Percentiles rank a stretch among this genome's conserved stretches.
phyloP scores from a whole-genome alignment of 2,888 invertebrate species.

The Cheilosia impressa region DNA sequence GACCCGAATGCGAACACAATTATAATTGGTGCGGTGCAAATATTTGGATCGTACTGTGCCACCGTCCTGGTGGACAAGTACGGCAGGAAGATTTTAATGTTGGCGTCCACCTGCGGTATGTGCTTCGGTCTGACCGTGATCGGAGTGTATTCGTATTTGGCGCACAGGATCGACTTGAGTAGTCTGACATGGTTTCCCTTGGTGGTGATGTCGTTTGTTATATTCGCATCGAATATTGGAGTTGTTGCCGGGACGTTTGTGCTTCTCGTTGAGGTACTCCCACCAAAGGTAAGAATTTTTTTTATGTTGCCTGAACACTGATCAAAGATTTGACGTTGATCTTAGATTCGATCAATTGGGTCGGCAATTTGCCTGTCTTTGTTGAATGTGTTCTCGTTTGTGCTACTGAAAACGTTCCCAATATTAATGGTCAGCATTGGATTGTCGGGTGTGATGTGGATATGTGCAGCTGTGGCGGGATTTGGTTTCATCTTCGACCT shows the following conservation, averaged over 20 bases:
- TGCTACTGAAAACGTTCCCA: conserved; percentile 80
- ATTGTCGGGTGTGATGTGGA: conserved; percentile 80
- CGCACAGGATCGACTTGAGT: conserved; percentile 72
- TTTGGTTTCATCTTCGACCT: conserved; percentile 79
- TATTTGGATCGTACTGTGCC: conserved; percentile 79
- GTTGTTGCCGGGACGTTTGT: conserved; percentile 80
- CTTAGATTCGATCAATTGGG: conserved; percentile 80
- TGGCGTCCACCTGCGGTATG: conserved; percentile 79
- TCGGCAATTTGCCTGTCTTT: conserved; percentile 78
- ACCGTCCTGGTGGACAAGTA: conserved; percentile 80
- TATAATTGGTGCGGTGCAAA: conserved; percentile 80
- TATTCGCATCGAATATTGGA: conserved; percentile 80
- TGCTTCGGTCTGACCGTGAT: conserved; percentile 78
- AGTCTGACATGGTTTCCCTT: conserved; percentile 79
- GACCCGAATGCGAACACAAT: conserved; percentile 81
- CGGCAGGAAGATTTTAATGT: conserved; percentile 80
- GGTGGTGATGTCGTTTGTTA: conserved; percentile 79
- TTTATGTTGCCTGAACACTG: neutral
- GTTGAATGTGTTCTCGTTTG: conserved; percentile 79
- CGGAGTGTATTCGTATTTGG: conserved; percentile 78
- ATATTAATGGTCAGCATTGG: conserved; percentile 78
- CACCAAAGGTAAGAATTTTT: conserved; percentile 78
- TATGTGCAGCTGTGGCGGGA: conserved; percentile 78
- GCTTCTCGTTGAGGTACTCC: conserved; percentile 81
- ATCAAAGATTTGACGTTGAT: conserved; percentile 4